A percentile compares a stretch with the other conserved stretches of the same genome.
Evolutionary conservation across 2,797 vertebrate species (phyloP).

Genomic region (Argyrosomus regius): DNA sequence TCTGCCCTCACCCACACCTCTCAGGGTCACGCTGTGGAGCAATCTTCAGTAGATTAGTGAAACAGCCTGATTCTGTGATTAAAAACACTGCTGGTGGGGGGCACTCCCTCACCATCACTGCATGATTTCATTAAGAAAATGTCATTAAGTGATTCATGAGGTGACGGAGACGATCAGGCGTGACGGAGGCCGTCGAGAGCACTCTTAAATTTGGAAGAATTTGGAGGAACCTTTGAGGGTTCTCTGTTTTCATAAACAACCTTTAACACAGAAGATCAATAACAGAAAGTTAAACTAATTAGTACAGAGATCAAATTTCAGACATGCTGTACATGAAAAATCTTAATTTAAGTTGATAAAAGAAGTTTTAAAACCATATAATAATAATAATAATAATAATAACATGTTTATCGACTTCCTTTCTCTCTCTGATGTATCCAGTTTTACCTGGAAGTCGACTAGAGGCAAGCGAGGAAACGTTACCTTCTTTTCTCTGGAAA

Average conservation of each 20-base stretch:
- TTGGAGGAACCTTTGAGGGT: background rate
- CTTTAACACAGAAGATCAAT: background rate
- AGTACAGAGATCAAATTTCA: too few relatives aligned
- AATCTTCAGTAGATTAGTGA: background rate
- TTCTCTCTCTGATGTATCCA: too few relatives aligned
- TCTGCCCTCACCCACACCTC: background rate
- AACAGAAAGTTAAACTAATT: too few relatives aligned
- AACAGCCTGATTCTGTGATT: constrained; percentile 7
- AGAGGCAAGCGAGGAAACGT: too few relatives aligned
- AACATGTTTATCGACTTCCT: too few relatives aligned
- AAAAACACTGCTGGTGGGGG: background rate
- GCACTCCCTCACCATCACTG: background rate
- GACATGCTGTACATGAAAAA: too few relatives aligned
- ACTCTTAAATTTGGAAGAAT: background rate
- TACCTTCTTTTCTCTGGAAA: too few relatives aligned
- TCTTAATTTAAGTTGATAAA: too few relatives aligned
- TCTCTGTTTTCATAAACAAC: background rate
- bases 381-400: too few relatives aligned
- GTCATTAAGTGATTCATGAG: background rate
- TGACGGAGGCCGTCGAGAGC: background rate
- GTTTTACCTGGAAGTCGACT: too few relatives aligned
- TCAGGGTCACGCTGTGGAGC: background rate
- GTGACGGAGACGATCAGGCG: background rate
- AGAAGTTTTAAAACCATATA: too few relatives aligned
- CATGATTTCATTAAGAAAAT: constrained; percentile 2